Evolutionary conservation across 2,797 vertebrate species (phyloP).

Genomic region (Bufotes viridis): DNA sequence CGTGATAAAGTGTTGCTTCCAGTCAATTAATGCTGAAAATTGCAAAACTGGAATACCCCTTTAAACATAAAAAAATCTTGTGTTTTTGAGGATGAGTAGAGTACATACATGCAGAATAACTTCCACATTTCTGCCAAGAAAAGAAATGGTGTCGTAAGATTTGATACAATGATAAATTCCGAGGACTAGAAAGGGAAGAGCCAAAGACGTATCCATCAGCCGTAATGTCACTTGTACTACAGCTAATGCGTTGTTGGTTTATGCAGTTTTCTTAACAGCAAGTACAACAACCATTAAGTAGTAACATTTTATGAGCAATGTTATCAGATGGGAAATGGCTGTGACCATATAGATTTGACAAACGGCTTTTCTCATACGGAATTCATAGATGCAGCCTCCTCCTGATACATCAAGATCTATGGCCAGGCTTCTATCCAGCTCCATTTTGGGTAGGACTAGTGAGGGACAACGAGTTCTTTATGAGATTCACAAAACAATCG

Average conservation of each 20-base stretch:
- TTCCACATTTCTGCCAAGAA: neutral
- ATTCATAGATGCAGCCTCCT: conserved; percentile 66
- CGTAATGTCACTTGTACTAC: conserved; percentile 69
- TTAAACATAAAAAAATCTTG: too few species aligned
- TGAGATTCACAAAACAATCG: conserved; percentile 45
- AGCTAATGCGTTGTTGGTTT: conserved; percentile 68
- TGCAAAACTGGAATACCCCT: too few species aligned
- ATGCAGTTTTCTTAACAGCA: conserved; percentile 72
- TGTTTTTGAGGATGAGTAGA: too few species aligned
- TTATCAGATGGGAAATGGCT: conserved; percentile 71
- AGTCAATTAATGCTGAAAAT: too few species aligned
- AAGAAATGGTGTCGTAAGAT: too few species aligned
- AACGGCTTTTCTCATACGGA: conserved; percentile 69
- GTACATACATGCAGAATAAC: neutral
- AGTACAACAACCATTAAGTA: conserved; percentile 74
- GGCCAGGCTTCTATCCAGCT: conserved; percentile 65
- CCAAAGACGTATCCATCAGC: neutral
- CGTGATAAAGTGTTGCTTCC: too few species aligned
- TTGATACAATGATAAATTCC: neutral
- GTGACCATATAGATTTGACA: conserved; percentile 71
- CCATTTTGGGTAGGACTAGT: conserved; percentile 58
- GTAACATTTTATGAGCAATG: conserved; percentile 71
- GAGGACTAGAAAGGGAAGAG: conserved; percentile 2
- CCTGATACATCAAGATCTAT: conserved; percentile 65
- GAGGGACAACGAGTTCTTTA: conserved; percentile 48